A percentile compares a stretch with the other conserved stretches of the same genome.
These are phyloP conservation scores for Ypsolopha sequella DNA, from an alignment of 2,888 invertebrate genomes.

Conservation along the genomic window DNA sequence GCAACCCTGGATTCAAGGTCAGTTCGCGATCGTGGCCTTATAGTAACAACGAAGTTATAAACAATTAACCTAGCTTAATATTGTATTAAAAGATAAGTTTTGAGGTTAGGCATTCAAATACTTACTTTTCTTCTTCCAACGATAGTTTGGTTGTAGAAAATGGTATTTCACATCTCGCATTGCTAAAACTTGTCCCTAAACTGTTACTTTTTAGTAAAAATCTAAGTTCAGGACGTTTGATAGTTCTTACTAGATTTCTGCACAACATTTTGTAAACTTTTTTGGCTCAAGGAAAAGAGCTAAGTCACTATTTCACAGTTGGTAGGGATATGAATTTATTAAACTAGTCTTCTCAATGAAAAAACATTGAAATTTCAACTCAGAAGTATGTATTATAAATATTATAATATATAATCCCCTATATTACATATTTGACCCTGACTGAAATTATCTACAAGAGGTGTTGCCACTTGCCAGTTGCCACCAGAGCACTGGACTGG, in stretches of 20 bases:
- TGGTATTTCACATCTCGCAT: slow-evolving; percentile 32
- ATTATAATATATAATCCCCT: too few species aligned
- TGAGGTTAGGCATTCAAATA: slow-evolving; percentile 9
- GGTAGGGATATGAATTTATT: background rate
- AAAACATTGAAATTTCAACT: background rate
- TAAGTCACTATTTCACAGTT: background rate
- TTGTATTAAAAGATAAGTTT: background rate
- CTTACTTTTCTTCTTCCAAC: slow-evolving; percentile 54
- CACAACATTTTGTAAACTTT: slow-evolving; percentile 5
- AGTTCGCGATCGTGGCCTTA: too few species aligned
- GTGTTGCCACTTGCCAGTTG: too few species aligned
- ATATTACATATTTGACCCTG: background rate
- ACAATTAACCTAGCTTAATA: too few species aligned
- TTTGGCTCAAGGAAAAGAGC: background rate
- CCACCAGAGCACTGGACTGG: too few species aligned
- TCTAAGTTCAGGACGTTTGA: slow-evolving; percentile 27
- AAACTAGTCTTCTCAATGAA: background rate
- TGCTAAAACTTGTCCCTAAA: slow-evolving; percentile 34
- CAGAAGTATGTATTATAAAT: too few species aligned
- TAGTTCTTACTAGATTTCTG: slow-evolving; percentile 25
- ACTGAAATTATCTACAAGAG: too few species aligned
- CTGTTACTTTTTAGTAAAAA: slow-evolving; percentile 33
- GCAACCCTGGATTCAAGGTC: too few species aligned
- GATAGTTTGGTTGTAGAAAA: slow-evolving; percentile 46
- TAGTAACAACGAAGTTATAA: too few species aligned